Base-by-base conservation (phyloP, 92 coral and sea anemone genomes). In the Metridium senile region DNA sequence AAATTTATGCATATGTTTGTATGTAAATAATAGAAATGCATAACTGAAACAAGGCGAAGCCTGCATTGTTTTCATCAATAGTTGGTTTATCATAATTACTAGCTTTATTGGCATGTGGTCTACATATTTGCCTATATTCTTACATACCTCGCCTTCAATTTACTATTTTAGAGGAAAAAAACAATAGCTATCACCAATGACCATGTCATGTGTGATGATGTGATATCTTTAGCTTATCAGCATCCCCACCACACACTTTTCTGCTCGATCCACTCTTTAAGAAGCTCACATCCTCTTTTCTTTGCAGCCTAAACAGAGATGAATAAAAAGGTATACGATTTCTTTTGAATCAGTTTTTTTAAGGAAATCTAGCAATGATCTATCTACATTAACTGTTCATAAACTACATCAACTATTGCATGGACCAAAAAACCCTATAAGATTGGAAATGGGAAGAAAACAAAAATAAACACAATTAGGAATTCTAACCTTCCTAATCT, bases 161-260 rank as follows among this genome's bases (percentile, higher is more conserved):
- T n/a, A n/a, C n/a, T n/a, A n/a, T n/a, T n/a, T n/a, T n/a, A n/a
- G n/a, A n/a, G n/a, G n/a, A n/a, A n/a, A n/a, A n/a, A n/a, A n/a
- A n/a, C n/a, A n/a, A n/a, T n/a, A n/a, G n/a, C n/a, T n/a, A n/a
- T n/a, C n/a, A n/a, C n/a, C n/a, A n/a, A n/a, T n/a, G n/a, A n/a
- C n/a, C 49, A 39, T 13, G 8, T 4, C 49, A 39, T 39, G 49
- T 39, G 49, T 13, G 13, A 6, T 39, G 13, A 6, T 43, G 29
- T 45, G 39, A 28, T 81, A 89, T 90, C 75, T 82, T 89, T 2
- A 89, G 75, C 33, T 58, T 58, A 18, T 71, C 74, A 16, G 46
- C 80, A 81, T 87, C 87, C 52, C 87, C 83, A n/a, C 51, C 79
- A 74, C 89, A 90, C n/a, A 78, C 31, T 79, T 87, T 66, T 1